Conservation (phyloP, 2,888 invertebrate species). For the Tetragonisca angustula region DNA sequence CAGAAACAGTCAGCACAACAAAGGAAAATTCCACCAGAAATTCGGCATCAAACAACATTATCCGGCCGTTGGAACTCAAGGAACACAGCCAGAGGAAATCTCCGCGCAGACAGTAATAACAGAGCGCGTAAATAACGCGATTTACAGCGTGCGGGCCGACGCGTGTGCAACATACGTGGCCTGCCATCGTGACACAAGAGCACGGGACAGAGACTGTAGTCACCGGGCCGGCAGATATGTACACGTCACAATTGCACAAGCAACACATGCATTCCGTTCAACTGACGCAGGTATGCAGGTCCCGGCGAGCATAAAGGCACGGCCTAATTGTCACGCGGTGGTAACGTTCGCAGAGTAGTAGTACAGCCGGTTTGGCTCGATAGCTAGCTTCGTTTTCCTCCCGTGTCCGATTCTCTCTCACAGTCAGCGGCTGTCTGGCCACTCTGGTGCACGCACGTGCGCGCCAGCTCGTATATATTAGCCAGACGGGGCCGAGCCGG, state of each 20-base stretch:
- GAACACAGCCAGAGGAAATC: background rate
- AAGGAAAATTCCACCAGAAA: background rate
- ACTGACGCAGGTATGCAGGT: conserved; percentile 57
- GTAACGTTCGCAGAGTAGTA: conserved; percentile 64
- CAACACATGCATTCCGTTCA: conserved; percentile 48
- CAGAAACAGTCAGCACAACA: background rate
- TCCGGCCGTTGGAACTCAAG: background rate
- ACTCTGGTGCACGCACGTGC: conserved; percentile 12
- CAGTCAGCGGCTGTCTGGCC: no score
- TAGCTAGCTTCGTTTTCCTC: conserved; percentile 48
- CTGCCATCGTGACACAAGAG: conserved; percentile 43
- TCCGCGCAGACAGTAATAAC: conserved; percentile 4
- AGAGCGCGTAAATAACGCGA: conserved; percentile 31
- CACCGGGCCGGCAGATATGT: conserved; percentile 40
- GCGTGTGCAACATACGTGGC: conserved; percentile 27
- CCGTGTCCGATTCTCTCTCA: conserved; percentile 22
- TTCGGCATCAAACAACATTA: background rate
- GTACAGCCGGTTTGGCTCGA: conserved; percentile 40
- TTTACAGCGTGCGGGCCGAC: conserved; percentile 28
- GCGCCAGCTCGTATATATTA: conserved; percentile 52
- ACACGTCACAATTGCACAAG: conserved; percentile 52
- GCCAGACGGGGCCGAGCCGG: conserved; percentile 23
- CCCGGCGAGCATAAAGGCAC: conserved; percentile 56
- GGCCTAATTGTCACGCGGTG: conserved; percentile 63
- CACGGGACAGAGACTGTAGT: conserved; percentile 13